Evolutionary conservation across 2,797 vertebrate genomes (phyloP), one percentile per base, ranked within the genome.

Genomic region (Hypotaenidia philippensis): DNA sequence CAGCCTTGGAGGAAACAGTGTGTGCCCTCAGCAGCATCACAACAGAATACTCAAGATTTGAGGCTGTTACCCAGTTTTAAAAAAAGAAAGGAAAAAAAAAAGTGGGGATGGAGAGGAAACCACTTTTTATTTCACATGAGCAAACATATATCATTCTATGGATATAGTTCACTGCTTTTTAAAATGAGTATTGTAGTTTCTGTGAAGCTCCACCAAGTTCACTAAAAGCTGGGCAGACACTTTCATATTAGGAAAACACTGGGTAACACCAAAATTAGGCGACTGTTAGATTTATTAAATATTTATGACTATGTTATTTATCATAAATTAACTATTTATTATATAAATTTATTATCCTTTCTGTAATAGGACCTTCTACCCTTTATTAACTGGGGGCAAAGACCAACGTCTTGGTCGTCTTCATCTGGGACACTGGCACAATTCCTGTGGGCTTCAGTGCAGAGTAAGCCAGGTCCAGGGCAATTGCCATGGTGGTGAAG

Each of bases 71-170:
- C 18, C 61, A 70, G 31, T 32, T 69, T 68, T 74, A 79, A 72
- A 41, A 27, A 20, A 52, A 9, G 13, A 27, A 13, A 19, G 47
- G 32, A 18, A 26, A 53, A 26, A 29, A 6, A 6, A 29, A 6
- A 6, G 6, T 7, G 6, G 10, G 12, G 18, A 19, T 5, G 2
- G 5, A 10, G 6, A 22, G 5, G 8, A 38, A 61, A 38, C 3
- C 17, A 40, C 22, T 69, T 83, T 69, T 60, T 79, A 59, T 31
- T 75, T 53, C 3, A 8, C 26, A 20, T 17, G 23, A 29, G 47
- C 55, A 74, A 74, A 57, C 5, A 5, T 8, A 36, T 69, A 38
- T 68, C 25, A 66, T 60, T 50, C 55, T 44, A n/a, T 52, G 29
- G 40, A 65, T 70, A 55, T 3, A 40, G 13, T 13, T 78, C 36